These are phyloP conservation scores for Morinoia aosen DNA, from an alignment of 2,888 invertebrate species.

Conservation along the genomic window DNA sequence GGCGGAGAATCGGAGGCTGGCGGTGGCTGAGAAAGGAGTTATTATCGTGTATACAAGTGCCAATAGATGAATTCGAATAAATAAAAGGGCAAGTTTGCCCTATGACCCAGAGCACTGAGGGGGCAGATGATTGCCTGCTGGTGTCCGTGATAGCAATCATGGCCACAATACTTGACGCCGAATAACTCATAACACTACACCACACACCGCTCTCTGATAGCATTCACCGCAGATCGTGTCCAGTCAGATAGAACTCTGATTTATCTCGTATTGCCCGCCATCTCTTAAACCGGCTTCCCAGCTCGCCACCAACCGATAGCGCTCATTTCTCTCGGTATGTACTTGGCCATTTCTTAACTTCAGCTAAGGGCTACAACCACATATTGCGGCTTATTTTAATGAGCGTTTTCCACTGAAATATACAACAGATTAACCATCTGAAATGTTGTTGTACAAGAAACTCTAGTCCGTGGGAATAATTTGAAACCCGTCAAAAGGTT, in stretches of 20 bases:
- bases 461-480: neutral
- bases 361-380: neutral
- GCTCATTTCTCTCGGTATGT: neutral
- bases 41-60: slow-evolving; percentile 27
- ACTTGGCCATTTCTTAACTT: neutral
- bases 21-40: neutral
- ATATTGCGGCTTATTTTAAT: neutral
- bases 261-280: slow-evolving; percentile 8
- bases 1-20: neutral
- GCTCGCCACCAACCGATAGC: neutral
- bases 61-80: slow-evolving; percentile 45
- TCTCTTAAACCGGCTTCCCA: neutral
- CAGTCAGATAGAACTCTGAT: slow-evolving; percentile 40
- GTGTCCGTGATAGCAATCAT: slow-evolving; percentile 50
- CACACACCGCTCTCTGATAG: neutral
- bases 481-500: neutral
- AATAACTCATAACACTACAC: slow-evolving; percentile 42
- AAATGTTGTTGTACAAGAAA: neutral
- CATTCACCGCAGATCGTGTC: slow-evolving; percentile 37
- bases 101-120: slow-evolving; percentile 34
- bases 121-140: slow-evolving; percentile 41
- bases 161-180: slow-evolving; percentile 32
- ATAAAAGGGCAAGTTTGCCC: slow-evolving; percentile 47
- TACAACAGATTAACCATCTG: neutral
- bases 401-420: neutral